These are phyloP conservation scores for Acanthoscelides obtectus DNA, from an alignment of 2,888 invertebrate genomes.

Conservation along the genomic window DNA sequence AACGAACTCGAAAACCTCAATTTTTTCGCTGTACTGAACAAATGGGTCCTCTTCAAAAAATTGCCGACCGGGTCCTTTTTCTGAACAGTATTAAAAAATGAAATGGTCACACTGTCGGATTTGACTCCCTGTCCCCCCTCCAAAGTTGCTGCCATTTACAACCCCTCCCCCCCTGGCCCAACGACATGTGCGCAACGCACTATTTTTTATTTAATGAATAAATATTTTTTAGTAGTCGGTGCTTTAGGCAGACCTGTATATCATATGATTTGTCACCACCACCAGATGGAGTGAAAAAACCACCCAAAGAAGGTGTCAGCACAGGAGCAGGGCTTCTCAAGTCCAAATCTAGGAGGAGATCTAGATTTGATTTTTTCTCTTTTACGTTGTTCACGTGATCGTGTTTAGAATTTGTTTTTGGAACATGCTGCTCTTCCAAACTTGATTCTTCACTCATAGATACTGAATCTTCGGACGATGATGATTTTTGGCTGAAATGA, in stretches of 20 bases:
- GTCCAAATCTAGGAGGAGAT: conserved; percentile 75
- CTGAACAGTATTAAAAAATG: too few species aligned
- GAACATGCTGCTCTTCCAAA: conserved; percentile 16
- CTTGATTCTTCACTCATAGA: conserved; percentile 21
- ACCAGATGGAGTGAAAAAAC: conserved; percentile 61
- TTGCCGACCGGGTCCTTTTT: too few species aligned
- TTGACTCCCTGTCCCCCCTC: too few species aligned
- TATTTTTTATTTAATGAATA: too few species aligned
- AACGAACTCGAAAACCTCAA: too few species aligned
- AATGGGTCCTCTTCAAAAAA: too few species aligned
- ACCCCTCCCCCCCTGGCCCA: too few species aligned
- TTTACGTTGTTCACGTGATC: conserved; percentile 26
- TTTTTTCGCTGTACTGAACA: too few species aligned
- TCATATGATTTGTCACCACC: background rate
- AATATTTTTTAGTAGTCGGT: too few species aligned
- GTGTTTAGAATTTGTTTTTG: conserved; percentile 27
- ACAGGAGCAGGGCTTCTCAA: conserved; percentile 66
- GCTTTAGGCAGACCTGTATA: background rate
- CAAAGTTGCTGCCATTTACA: too few species aligned
- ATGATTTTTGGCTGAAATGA: conserved; percentile 20
- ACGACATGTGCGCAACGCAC: too few species aligned
- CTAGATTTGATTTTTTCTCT: conserved; percentile 62
- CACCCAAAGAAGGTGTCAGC: conserved; percentile 79
- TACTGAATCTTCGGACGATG: conserved; percentile 25
- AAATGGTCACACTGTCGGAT: too few species aligned